Evolutionary conservation across 2,113 vertebrate species (phyloP).

Genomic region (Cavia porcellus): DNA sequence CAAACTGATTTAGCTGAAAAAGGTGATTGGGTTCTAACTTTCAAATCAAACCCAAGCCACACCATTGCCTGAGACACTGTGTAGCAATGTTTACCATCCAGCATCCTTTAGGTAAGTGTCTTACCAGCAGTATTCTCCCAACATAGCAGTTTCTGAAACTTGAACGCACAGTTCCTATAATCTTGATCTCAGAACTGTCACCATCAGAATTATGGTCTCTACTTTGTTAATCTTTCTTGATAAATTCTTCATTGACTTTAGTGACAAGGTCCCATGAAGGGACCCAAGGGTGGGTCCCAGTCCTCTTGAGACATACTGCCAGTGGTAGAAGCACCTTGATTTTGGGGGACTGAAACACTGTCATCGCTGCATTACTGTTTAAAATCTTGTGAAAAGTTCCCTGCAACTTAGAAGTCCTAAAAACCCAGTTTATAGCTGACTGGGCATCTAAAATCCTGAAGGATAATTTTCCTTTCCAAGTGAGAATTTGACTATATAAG

Average conservation of each 20-base stretch:
- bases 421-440: conserved; percentile 2
- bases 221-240: not conserved
- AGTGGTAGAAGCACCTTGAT: conserved; percentile 53
- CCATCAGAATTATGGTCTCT: not conserved
- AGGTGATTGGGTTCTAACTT: not conserved
- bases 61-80: not conserved
- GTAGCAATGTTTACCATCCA: not conserved
- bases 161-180: not conserved
- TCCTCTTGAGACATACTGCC: not conserved
- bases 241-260: conserved; percentile 11
- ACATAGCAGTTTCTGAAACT: conserved; percentile 38
- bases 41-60: not conserved
- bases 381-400: conserved; percentile 37
- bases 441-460: conserved; percentile 33
- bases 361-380: not conserved
- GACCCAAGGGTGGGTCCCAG: not conserved
- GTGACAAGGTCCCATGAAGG: not conserved
- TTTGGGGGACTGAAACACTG: not conserved
- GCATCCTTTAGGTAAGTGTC: not conserved
- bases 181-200: not conserved
- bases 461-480: not conserved
- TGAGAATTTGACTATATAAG: not conserved
- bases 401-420: not conserved
- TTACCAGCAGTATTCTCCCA: not conserved
- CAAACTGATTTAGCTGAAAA: conserved; percentile 53